Percentiles rank a stretch among this genome's conserved stretches.
Conservation (phyloP, 2,888 invertebrate genomes). For the Macrosoma leucophasiata region DNA sequence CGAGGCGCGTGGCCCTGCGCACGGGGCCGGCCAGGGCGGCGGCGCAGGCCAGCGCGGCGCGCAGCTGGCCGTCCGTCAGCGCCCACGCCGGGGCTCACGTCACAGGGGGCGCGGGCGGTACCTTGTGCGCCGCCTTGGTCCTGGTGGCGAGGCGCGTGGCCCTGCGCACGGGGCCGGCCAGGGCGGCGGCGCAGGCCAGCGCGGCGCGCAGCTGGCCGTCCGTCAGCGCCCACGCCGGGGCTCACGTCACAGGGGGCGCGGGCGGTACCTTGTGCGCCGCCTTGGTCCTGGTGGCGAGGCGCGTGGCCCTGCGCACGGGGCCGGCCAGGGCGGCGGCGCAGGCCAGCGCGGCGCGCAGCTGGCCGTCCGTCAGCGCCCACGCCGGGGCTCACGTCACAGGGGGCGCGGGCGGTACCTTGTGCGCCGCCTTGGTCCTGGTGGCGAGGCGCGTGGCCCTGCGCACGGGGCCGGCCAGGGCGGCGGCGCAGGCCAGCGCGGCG, state of each 20-base stretch:
- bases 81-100: conserved; percentile 99
- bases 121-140: conserved; percentile 89
- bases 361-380: conserved; percentile 98
- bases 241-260: conserved; percentile 45
- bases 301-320: conserved; percentile 86
- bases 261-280: conserved; percentile 87
- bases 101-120: no score
- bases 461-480: conserved; percentile 88
- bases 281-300: conserved; percentile 86
- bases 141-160: conserved; percentile 86
- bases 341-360: conserved; percentile 93
- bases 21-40: conserved; percentile 89
- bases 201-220: conserved; percentile 97
- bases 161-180: conserved; percentile 86
- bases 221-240: conserved; percentile 97
- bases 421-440: conserved; percentile 88
- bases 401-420: conserved; percentile 76
- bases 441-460: conserved; percentile 85
- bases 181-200: conserved; percentile 89
- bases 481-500: conserved; percentile 92
- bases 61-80: conserved; percentile 94
- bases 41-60: conserved; percentile 93
- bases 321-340: conserved; percentile 90
- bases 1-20: conserved; percentile 84
- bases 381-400: conserved; percentile 79